Evolutionary conservation across 2,888 invertebrate species (phyloP), one percentile per base, ranked within the genome.

Genomic region (Pyrochroa serraticornis): DNA sequence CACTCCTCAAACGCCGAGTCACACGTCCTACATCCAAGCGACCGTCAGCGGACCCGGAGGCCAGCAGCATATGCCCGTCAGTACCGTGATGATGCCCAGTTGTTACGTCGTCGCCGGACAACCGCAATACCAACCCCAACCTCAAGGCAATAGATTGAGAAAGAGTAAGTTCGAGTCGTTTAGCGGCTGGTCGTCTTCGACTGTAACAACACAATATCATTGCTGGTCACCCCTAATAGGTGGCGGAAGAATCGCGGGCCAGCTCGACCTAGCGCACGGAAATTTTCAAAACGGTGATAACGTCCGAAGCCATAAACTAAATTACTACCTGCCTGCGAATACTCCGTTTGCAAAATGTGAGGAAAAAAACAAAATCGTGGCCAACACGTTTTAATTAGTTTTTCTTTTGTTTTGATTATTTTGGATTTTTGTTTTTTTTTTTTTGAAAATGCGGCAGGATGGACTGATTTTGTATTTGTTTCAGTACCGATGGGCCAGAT

Each of bases 1-100:
- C 76, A 93, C 93, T 37, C 93, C 93, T 32, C 92, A 92, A 77
- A 93, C 93, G 33, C 92, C 92, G 22, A 77, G 76, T 58, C 76
- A 75, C 60, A 74, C 70, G 48, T 76, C 77, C 0, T 79, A 77
- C 58, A 75, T 78, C n/a, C 71, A 63, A 75, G 81, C 79, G 8
- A 82, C 81, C 1, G 81, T 83, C 51, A 82, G 82, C 65, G 82
- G 80, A 0, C 82, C 82, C n/a, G 82, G 82, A 13, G 73, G 72
- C 3, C 77, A 75, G 35, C 73, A 70, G 32, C 74, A 71, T 35
- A 73, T 81, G 61, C 75, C 80, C 9, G 76, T 79, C 37, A 42
- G 22, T 42, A 46, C 48, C 1, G 77, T 80, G 14, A 79, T 82
- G 78, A 78, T 80, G 67, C 74, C 76, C 5, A 74, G 79, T 54